Percentiles rank a stretch among this genome's conserved stretches.
Evolutionary conservation across 2,888 invertebrate species (phyloP).

Genomic region (Stenotaenia linearis): DNA sequence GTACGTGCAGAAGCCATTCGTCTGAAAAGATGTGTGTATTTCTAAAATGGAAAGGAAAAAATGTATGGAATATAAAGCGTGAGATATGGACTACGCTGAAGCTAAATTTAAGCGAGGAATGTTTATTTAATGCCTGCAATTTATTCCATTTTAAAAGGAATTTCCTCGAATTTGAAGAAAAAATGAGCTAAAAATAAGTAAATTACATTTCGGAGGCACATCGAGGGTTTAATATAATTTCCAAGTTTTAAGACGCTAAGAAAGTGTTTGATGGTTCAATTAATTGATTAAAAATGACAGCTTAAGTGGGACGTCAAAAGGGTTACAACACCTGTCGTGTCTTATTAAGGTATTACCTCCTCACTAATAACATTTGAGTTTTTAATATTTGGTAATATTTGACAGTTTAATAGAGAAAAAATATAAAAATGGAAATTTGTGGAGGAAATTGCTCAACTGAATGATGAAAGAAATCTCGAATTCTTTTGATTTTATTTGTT

Average conservation of each 20-base stretch:
- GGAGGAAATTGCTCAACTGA: background rate
- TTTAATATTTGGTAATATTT: background rate
- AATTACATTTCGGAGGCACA: background rate
- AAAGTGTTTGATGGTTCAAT: background rate
- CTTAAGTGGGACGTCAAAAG: constrained; percentile 3
- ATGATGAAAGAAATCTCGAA: too few species aligned
- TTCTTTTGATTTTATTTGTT: too few species aligned
- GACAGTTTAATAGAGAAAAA: background rate
- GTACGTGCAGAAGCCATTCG: background rate
- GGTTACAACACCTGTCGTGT: constrained; percentile 13
- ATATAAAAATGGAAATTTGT: background rate
- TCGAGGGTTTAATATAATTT: background rate
- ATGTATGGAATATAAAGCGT: background rate
- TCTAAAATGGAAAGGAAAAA: background rate
- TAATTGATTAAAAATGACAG: constrained; percentile 12
- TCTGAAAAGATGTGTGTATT: background rate
- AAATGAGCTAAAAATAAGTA: background rate
- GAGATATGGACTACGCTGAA: background rate
- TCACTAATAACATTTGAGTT: background rate
- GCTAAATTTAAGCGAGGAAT: background rate
- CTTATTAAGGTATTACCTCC: background rate
- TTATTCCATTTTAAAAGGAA: too few species aligned
- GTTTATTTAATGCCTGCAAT: too few species aligned
- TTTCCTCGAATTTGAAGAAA: too few species aligned
- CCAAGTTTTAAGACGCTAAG: background rate